These are phyloP conservation scores for Cervus canadensis DNA, from an alignment of 2,113 vertebrate species.

Conservation along the genomic window DNA sequence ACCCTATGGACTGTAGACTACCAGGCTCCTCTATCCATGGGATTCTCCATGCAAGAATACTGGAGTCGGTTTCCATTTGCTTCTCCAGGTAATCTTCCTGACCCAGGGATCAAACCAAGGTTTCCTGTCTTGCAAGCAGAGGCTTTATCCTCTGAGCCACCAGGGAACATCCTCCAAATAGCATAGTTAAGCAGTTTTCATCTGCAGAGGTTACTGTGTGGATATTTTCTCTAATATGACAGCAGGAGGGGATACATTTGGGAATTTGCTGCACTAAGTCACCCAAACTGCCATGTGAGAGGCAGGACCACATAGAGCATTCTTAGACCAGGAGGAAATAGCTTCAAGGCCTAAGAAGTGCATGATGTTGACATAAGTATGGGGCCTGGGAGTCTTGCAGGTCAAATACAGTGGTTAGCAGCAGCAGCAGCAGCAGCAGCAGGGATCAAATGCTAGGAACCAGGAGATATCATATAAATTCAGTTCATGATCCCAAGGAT, in stretches of 20 bases:
- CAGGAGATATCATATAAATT: not conserved
- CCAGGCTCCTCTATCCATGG: too few species aligned
- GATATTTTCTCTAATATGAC: not conserved
- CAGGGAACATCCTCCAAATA: not conserved
- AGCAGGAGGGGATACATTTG: not conserved
- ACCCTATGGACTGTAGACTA: too few species aligned
- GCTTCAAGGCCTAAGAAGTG: not conserved
- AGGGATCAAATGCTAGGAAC: not conserved
- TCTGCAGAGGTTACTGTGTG: not conserved
- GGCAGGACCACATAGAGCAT: too few species aligned
- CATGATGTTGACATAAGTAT: not conserved
- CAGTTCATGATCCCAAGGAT: not conserved
- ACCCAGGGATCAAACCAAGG: too few species aligned
- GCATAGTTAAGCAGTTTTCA: not conserved
- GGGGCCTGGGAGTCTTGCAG: accelerated
- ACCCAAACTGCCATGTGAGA: not conserved
- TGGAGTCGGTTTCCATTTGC: too few species aligned
- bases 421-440: too few species aligned
- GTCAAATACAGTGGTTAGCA: not conserved
- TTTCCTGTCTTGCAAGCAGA: too few species aligned
- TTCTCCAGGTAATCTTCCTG: too few species aligned
- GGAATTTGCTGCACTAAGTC: not conserved
- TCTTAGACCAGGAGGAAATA: not conserved
- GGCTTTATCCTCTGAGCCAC: too few species aligned
- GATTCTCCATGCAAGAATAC: too few species aligned